Conservation (phyloP, 2,888 invertebrate species). For the Pristionchus exspectatus region DNA sequence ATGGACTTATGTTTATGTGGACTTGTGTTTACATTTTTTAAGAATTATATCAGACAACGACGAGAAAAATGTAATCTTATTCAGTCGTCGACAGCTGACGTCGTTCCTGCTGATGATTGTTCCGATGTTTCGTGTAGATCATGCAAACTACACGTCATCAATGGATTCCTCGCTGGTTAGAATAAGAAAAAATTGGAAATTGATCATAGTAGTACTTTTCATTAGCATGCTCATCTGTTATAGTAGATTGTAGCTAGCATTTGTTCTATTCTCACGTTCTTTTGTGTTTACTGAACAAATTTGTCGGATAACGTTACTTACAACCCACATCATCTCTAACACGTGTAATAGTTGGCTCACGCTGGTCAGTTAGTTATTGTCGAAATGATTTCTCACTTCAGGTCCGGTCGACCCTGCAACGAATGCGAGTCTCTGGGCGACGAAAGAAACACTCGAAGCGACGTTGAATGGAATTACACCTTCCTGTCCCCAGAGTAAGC, state of each 20-base stretch:
- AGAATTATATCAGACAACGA: background rate
- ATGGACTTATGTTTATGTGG: too few relatives aligned
- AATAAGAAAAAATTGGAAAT: too few relatives aligned
- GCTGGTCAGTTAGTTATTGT: too few relatives aligned
- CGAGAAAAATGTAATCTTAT: background rate
- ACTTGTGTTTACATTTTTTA: too few relatives aligned
- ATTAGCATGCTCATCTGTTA: too few relatives aligned
- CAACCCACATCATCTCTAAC: background rate
- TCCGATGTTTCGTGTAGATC: constrained; percentile 23
- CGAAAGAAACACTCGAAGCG: background rate
- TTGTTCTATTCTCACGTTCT: background rate
- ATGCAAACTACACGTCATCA: constrained; percentile 46
- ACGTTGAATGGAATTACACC: constrained; percentile 28
- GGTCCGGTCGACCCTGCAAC: constrained; percentile 8
- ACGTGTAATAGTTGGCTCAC: background rate
- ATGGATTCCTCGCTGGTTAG: constrained; percentile 33
- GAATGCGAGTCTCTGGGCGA: constrained; percentile 38
- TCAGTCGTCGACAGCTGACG: background rate
- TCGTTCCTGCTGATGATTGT: background rate
- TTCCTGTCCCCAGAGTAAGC: background rate
- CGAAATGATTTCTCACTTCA: background rate
- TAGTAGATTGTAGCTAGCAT: too few relatives aligned
- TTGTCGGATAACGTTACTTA: background rate
- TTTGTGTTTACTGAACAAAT: background rate
- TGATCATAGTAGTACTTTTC: too few relatives aligned